phyloP scores from a whole-genome alignment of 2,113 vertebrate species.

The Scomber scombrus region DNA sequence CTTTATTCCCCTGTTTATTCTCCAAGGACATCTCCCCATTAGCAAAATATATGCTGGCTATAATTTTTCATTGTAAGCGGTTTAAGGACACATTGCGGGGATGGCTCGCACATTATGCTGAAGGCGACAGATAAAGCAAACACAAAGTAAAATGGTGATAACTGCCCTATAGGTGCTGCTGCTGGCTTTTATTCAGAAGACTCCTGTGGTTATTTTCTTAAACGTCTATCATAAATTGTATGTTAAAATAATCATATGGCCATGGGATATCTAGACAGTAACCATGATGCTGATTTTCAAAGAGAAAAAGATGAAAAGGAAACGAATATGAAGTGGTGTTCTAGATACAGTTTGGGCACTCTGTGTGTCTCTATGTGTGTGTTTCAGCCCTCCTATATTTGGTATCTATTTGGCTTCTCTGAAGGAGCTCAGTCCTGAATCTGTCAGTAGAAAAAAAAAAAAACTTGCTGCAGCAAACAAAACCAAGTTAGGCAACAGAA shows the following conservation, averaged over 20 bases:
- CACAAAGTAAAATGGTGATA: conserved; percentile 6
- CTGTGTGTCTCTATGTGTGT: conserved; percentile 15
- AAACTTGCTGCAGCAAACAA: conserved; percentile 49
- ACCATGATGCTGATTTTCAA: not conserved
- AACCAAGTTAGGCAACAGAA: conserved; percentile 24
- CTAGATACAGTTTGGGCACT: conserved; percentile 25
- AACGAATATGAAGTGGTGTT: conserved; percentile 1
- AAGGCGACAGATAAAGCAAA: conserved; percentile 35
- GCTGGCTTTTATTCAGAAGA: not conserved
- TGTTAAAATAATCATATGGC: not conserved
- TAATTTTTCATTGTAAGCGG: conserved; percentile 68
- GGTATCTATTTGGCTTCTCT: conserved; percentile 48
- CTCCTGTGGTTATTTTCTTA: not conserved
- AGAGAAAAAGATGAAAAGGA: not conserved
- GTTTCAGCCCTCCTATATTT: conserved; percentile 53
- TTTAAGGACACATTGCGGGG: conserved; percentile 57
- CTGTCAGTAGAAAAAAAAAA: conserved; percentile 61
- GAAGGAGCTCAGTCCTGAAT: conserved; percentile 66
- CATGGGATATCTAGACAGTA: not conserved
- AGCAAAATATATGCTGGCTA: conserved; percentile 71
- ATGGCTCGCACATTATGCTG: conserved; percentile 30
- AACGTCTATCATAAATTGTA: not conserved
- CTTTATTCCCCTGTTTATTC: conserved; percentile 71
- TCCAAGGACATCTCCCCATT: conserved; percentile 77
- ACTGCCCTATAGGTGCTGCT: not conserved